Percentiles rank a stretch among this genome's conserved stretches.
Evolutionary conservation across 2,113 vertebrate genomes (phyloP).

Genomic region (Dicaeum eximium): DNA sequence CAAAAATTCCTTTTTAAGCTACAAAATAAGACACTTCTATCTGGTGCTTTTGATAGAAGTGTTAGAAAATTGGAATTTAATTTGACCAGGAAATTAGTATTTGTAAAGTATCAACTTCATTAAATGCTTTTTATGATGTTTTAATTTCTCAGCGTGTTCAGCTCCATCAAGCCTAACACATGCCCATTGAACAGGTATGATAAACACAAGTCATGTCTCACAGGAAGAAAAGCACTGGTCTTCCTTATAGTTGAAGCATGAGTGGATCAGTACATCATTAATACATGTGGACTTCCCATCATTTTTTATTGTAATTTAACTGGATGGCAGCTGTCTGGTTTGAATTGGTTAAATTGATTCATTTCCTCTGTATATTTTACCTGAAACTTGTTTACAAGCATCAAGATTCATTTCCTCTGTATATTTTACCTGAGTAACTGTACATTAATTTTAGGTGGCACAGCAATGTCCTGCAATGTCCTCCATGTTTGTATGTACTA

Average conservation of each 20-base stretch:
- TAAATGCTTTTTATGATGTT: slow-evolving; percentile 19
- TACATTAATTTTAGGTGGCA: not conserved
- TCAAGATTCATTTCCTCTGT: not conserved
- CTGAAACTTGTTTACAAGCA: not conserved
- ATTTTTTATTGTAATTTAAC: not conserved
- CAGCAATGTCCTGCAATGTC: not conserved
- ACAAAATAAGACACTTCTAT: not conserved
- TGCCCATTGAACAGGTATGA: not conserved
- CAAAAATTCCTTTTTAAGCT: not conserved
- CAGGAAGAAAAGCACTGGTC: not conserved
- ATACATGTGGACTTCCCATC: not conserved
- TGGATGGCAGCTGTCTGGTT: not conserved
- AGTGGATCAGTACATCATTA: not conserved
- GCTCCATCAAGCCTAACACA: not conserved
- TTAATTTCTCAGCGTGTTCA: not conserved
- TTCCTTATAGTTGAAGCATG: not conserved
- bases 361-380: not conserved
- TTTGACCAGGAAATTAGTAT: slow-evolving; percentile 39
- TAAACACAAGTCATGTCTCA: not conserved
- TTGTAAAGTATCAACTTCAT: slow-evolving; percentile 30
- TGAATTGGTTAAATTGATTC: not conserved
- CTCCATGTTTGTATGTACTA: not conserved
- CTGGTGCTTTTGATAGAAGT: not conserved
- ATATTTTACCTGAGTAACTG: not conserved
- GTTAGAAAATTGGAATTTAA: slow-evolving; percentile 37